Base-by-base conservation (phyloP, 2,113 vertebrate genomes). In the Mobula hypostoma region DNA sequence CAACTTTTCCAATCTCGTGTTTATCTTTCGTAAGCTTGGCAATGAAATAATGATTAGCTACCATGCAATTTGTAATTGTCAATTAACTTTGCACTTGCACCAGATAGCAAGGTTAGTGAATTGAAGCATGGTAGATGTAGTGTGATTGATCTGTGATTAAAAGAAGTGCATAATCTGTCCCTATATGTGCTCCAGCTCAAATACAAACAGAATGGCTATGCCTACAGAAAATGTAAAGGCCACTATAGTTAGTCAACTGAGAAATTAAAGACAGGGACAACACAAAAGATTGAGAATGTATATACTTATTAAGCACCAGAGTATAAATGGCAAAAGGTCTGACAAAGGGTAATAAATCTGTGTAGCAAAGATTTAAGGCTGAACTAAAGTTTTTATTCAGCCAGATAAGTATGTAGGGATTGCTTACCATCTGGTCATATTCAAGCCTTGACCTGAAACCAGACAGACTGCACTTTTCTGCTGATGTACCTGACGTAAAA, bases 51-150 rank as follows among this genome's bases (percentile, higher is more conserved):
- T 93, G 91, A 93, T 93, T 93, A 93, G 91, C 91, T 74, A 74
- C 91, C 91, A 56, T 93, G 91, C 91, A 93, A 93, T 93, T 93
- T 93, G 91, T 93, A 93, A 93, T 93, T 93, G 91, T 93, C 91
- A 93, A 93, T 93, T 93, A 93, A 93, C 91, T 93, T 56, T 76
- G 91, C 91, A 93, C 91, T 93, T 93, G 91, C 19, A 76, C 32
- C 68, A 93, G 91, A 93, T 93, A 74, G 91, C 91, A 93, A 93
- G 91, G 91, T 93, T 93, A 93, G 91, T 93, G 91, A 74, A 93
- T 93, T 93, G 91, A 93, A 93, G 91, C 91, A 70, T 93, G 68
- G 91, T 93, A 72, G 91, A 93, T 74, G 91, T 76, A 74, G 90
- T 48, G 36, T 72, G 91, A 93, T 93, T 93, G 91, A 93, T 93